Evolutionary conservation across 2,797 vertebrate species (phyloP), one percentile per base, ranked within the genome.

Genomic region (Lepus oiostolus): DNA sequence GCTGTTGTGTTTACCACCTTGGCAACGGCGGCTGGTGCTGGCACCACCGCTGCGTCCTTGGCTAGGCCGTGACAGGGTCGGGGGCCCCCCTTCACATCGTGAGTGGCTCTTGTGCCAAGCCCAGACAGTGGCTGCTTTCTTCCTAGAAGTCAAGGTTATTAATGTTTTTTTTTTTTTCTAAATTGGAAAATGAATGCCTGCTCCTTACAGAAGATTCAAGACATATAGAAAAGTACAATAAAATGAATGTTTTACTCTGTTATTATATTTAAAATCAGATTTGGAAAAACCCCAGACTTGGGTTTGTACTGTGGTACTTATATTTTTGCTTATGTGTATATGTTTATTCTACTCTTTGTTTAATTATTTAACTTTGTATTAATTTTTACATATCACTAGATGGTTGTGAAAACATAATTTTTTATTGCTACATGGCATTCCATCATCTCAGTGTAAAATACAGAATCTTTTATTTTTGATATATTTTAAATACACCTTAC

Each of bases 101-200:
- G 17, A 70, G 14, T 63, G 54, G 85, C 47, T 86, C 32, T 77
- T 11, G 38, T 47, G 63, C 81, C 52, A 81, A 60, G 19, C 22
- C 63, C 42, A 67, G 58, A 92, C 71, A 30, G 68, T 88, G 92
- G 32, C 80, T 75, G 19, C 81, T 86, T 91, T 85, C 77, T 93
- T 94, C 96, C 63, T 35, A 32, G 38, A 77, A 90, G 85, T 82
- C 63, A 88, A 65, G 13, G 70, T 92, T 93, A 72, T 83, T 95
- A 70, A 72, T 67, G 26, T 58, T 8, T 70, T 16, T 92, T 90
- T 90, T 68, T 65, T n/a, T 58, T 90, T 52, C 76, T 90, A 38
- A 74, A 83, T 90, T 88, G 74, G 80, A 94, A 74, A 95, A 77
- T 70, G 52, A 90, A 60, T 74, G 50, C 19, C n/a, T 81, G 35